These are phyloP conservation scores for Nomada fucata DNA, from an alignment of 2,888 invertebrate genomes.

Conservation along the genomic window DNA sequence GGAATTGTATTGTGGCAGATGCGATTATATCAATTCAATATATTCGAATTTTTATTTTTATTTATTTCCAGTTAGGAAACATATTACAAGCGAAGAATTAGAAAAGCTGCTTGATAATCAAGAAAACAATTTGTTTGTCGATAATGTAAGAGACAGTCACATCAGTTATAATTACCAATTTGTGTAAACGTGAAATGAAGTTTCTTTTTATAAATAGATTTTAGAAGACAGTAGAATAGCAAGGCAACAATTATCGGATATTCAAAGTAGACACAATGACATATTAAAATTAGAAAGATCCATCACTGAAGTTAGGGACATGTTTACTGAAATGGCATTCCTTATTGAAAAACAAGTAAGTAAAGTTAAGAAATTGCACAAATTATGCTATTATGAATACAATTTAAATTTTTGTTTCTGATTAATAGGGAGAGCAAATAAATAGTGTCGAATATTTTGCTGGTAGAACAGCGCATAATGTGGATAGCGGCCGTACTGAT, in stretches of 20 bases:
- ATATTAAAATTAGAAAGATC: constrained; percentile 92
- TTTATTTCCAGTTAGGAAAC: constrained; percentile 75
- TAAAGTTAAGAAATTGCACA: constrained; percentile 21
- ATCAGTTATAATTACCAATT: neutral
- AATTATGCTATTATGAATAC: neutral
- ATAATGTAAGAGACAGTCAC: constrained; percentile 84
- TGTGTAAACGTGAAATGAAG: constrained; percentile 7
- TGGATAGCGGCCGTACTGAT: constrained; percentile 86
- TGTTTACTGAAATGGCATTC: constrained; percentile 93
- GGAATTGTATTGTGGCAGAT: neutral
- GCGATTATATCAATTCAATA: neutral
- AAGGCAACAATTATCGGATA: constrained; percentile 90
- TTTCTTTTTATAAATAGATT: constrained; percentile 85
- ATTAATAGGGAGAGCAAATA: constrained; percentile 87
- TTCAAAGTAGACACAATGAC: constrained; percentile 93
- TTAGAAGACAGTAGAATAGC: constrained; percentile 92
- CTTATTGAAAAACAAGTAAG: constrained; percentile 90
- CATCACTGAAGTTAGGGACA: constrained; percentile 90
- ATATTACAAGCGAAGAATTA: constrained; percentile 82
- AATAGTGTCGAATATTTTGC: constrained; percentile 89
- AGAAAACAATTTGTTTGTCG: constrained; percentile 85
- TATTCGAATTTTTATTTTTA: constrained; percentile 19
- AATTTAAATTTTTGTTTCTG: constrained; percentile 19
- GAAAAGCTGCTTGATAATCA: constrained; percentile 83
- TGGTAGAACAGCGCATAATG: constrained; percentile 86